A percentile compares a stretch with the other conserved stretches of the same genome.
Evolutionary conservation across 64 coral and sea anemone species (phyloP).

Genomic region (Dendrophyllia cribrosa): DNA sequence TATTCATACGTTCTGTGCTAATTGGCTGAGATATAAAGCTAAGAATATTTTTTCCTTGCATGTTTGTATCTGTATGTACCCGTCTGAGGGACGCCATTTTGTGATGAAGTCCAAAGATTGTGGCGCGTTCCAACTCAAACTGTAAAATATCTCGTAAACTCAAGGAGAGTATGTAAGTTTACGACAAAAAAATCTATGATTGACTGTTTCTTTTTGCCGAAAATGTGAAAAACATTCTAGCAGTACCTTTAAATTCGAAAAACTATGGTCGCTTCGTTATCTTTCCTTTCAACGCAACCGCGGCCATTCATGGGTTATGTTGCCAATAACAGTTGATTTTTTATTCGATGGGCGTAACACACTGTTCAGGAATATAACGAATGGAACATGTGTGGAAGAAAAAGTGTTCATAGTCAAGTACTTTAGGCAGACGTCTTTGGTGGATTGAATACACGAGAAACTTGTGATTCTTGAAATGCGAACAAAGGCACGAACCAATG

Average conservation of each 20-base stretch:
- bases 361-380: conserved; percentile 17
- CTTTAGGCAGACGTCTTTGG: background rate
- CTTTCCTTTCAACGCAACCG: conserved; percentile 40
- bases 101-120: conserved; percentile 72
- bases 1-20: background rate
- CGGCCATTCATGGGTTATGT: conserved; percentile 52
- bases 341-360: conserved; percentile 60
- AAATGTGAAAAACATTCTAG: background rate
- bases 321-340: conserved; percentile 65
- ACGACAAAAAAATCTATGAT: background rate
- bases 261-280: conserved; percentile 28
- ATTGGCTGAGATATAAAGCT: background rate
- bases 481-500: conserved; percentile 77
- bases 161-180: background rate
- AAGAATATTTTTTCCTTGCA: conserved; percentile 16
- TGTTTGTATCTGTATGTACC: conserved; percentile 21
- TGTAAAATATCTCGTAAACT: conserved; percentile 42
- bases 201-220: background rate
- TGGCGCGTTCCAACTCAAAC: conserved; percentile 71
- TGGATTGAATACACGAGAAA: conserved; percentile 31
- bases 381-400: conserved; percentile 46
- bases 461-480: conserved; percentile 56
- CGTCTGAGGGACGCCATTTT: conserved; percentile 75
- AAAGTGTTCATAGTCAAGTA: conserved; percentile 25
- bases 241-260: conserved; percentile 22